Base-by-base conservation (phyloP, 2,797 vertebrate genomes). In the Echiichthys vipera region DNA sequence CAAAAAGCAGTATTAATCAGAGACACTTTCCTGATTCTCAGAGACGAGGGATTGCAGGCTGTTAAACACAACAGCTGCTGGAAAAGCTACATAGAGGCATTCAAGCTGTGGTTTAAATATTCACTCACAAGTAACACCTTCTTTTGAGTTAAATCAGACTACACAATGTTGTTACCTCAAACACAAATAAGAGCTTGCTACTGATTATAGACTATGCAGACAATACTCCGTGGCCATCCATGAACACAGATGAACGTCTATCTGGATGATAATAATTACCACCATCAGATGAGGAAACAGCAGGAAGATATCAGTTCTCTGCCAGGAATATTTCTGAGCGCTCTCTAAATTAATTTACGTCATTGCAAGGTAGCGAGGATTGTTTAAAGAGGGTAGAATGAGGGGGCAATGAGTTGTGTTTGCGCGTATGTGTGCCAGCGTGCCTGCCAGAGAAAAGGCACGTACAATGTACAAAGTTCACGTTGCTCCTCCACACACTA, bases 381-480 rank as follows among this genome's bases (percentile, higher is more conserved):
- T 73, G 73, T 76, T 84, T 65, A 36, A 67, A 77, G 68, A 74
- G 20, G 22, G 54, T 5, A 64, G 61, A 61, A 17, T 49, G 40
- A 74, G 51, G 39, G 69, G 39, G 57, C 27, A 61, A 20, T 4
- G 22, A 20, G 46, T 37, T 53, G 30, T 57, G 62, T 22, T 18
- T 32, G 56, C 55, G 61, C 65, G 66, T 37, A 6, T 67, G 54
- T 40, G 15, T 39, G 43, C 34, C n/a, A 30, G 56, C 27, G 24
- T 36, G 67, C n/a, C 34, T 74, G 78, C 47, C 66, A 81, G 65
- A 58, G 46, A 78, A 80, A 30, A 71, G 29, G 64, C 77, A 84
- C 43, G 47, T 76, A 84, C 69, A 76, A 58, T 9, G 67, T 74
- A 67, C 78, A 88, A 77, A 90, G 58, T 80, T 90, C 74, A 69